A percentile compares a stretch with the other conserved stretches of the same genome.
Evolutionary conservation across 2,113 vertebrate genomes (phyloP).

Genomic region (Irena cyanogastra): DNA sequence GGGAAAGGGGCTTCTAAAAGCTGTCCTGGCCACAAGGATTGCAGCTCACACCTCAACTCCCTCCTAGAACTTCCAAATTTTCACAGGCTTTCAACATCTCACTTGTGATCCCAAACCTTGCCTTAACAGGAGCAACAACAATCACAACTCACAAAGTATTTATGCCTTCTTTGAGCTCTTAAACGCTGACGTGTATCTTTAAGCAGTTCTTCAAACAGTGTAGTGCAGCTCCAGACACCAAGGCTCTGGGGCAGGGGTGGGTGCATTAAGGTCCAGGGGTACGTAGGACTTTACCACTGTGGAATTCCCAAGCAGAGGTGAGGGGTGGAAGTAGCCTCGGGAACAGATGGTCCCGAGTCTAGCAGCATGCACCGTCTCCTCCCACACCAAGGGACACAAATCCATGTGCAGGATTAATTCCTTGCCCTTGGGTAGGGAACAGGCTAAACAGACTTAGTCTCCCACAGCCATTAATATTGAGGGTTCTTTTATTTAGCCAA

Average conservation of each 20-base stretch:
- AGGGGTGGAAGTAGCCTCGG: background rate
- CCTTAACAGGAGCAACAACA: background rate
- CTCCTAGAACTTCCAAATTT: background rate
- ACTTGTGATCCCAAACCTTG: background rate
- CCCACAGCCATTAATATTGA: background rate
- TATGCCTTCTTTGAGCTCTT: background rate
- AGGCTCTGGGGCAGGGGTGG: rapidly evolving
- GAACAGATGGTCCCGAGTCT: background rate
- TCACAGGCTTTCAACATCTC: background rate
- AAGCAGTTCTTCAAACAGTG: background rate
- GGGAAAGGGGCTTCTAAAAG: background rate
- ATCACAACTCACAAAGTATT: background rate
- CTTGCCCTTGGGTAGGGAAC: background rate
- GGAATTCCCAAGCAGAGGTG: background rate
- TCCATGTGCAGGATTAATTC: background rate
- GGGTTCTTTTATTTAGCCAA: background rate
- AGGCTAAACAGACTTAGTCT: background rate
- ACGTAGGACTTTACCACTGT: background rate
- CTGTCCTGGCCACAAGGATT: background rate
- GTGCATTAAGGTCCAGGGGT: background rate
- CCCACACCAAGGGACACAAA: background rate
- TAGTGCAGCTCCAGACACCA: background rate
- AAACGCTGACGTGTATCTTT: background rate
- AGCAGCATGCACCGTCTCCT: background rate
- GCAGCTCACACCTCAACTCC: background rate